Evolutionary conservation across 2,888 invertebrate genomes (phyloP).

Genomic region (Craniophora ligustri): DNA sequence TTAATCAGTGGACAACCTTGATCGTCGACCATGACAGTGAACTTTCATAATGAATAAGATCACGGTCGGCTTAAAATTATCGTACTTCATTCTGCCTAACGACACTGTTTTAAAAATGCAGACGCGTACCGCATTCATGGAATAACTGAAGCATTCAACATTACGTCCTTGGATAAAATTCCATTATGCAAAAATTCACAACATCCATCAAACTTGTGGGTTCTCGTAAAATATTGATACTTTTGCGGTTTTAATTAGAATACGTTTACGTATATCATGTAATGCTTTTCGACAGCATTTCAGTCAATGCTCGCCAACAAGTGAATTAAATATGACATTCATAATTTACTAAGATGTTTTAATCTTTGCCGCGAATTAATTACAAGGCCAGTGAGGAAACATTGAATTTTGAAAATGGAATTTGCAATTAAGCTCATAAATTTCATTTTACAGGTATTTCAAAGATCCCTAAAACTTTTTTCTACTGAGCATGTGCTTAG

Average conservation of each 20-base stretch:
- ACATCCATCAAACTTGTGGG: conserved; percentile 13
- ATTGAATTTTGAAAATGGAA: conserved; percentile 1
- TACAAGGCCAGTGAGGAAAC: no score
- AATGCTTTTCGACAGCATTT: not conserved
- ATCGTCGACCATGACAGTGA: conserved; percentile 58
- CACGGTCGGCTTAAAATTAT: conserved; percentile 47
- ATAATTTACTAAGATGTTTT: no score
- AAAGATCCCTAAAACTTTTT: no score
- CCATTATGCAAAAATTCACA: conserved; percentile 33
- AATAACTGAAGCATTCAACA: conserved; percentile 20
- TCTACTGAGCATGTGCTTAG: not conserved
- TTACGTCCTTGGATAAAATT: conserved; percentile 29
- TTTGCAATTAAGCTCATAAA: no score
- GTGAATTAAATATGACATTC: no score
- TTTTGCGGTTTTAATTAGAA: not conserved
- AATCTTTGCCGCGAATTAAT: no score
- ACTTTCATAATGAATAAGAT: conserved; percentile 59
- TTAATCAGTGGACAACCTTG: conserved; percentile 24
- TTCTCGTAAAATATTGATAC: not conserved
- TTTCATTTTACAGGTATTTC: no score
- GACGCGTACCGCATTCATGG: conserved; percentile 36
- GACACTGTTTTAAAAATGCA: conserved; percentile 43
- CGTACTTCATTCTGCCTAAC: conserved; percentile 6
- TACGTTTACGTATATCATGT: not conserved
- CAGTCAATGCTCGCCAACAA: no score